A percentile compares a stretch with the other conserved stretches of the same genome.
Evolutionary conservation across 2,797 vertebrate species (phyloP).

Genomic region (Acipenser oxyrinchus): DNA sequence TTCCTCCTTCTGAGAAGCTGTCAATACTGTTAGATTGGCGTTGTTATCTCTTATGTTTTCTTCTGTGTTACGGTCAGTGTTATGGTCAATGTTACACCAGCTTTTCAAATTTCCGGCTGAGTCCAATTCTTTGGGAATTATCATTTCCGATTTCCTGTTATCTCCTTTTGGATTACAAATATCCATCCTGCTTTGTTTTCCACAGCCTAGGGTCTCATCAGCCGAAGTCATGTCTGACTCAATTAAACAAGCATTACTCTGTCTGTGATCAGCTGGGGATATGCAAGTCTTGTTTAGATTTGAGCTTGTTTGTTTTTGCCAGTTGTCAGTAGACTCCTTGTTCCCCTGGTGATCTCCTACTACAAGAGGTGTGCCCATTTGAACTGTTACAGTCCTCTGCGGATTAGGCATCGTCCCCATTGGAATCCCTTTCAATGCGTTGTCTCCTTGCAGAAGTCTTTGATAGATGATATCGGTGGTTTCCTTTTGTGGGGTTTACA

Average conservation of each 20-base stretch:
- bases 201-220: slow-evolving; percentile 22
- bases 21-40: slow-evolving; percentile 14
- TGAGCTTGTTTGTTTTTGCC: slow-evolving; percentile 36
- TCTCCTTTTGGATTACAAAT: slow-evolving; percentile 38
- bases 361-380: slow-evolving; percentile 59
- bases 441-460: background rate
- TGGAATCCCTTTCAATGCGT: slow-evolving; percentile 28
- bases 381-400: slow-evolving; percentile 71
- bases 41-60: slow-evolving; percentile 6
- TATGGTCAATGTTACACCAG: slow-evolving; percentile 23
- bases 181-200: slow-evolving; percentile 23
- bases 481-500: slow-evolving; percentile 29
- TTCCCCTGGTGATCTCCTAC: slow-evolving; percentile 55
- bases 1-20: slow-evolving; percentile 18
- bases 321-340: slow-evolving; percentile 53
- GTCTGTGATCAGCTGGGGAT: slow-evolving; percentile 15
- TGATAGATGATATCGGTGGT: background rate
- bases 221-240: slow-evolving; percentile 28
- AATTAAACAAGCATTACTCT: slow-evolving; percentile 35
- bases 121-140: slow-evolving; percentile 24
- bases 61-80: slow-evolving; percentile 26
- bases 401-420: slow-evolving; percentile 87
- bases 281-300: slow-evolving; percentile 57
- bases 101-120: too few species aligned
- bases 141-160: slow-evolving; percentile 32